Conservation (phyloP, 2,113 vertebrate species). For the Murina feae region DNA sequence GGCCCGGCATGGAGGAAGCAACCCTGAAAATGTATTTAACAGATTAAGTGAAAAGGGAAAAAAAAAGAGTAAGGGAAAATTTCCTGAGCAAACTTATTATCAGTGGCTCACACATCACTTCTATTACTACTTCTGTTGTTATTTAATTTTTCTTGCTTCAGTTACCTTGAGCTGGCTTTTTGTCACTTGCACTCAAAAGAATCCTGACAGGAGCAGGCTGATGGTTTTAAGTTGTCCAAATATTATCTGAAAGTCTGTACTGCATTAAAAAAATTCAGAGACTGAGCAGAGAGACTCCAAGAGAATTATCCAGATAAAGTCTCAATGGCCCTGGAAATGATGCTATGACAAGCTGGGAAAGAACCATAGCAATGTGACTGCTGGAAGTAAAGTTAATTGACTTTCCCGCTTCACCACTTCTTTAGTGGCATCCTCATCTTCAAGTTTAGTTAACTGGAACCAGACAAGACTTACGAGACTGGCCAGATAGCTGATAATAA, state of each 20-base stretch:
- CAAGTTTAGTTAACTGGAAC: neutral
- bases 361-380: neutral
- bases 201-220: neutral
- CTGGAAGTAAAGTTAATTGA: neutral
- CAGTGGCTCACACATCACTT: neutral
- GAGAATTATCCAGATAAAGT: neutral
- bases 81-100: neutral
- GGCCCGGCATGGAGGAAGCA: neutral
- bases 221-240: neutral
- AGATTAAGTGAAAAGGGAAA: neutral
- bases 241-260: neutral
- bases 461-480: neutral
- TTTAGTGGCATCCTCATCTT: neutral
- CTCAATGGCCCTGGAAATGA: neutral
- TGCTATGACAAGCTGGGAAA: neutral
- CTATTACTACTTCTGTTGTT: neutral
- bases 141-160: neutral
- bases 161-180: neutral
- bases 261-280: neutral
- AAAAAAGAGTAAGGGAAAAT: neutral
- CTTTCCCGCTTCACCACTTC: neutral
- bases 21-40: neutral
- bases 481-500: neutral
- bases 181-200: neutral
- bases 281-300: neutral